Base-by-base conservation (phyloP, 1,140 invertebrate genomes). In the Oryzaephilus surinamensis region DNA sequence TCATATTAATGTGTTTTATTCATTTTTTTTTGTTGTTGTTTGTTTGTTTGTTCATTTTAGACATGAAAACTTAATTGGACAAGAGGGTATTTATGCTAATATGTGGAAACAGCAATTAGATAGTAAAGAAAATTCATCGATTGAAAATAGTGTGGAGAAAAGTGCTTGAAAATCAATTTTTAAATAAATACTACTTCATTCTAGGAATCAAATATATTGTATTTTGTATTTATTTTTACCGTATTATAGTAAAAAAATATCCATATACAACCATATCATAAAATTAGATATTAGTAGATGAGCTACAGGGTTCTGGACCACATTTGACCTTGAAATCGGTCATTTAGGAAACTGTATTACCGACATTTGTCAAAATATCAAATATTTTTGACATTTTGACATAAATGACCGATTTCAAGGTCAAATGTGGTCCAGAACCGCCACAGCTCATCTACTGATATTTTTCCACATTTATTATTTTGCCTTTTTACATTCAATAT, bases 21-120 rank as follows among this genome's bases (percentile, higher is more conserved):
- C 16, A 14, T 30, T 19, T 32, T 43, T 15, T 2, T 41, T 3
- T 3, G 10, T 5, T 1, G 11, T 4, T 35, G 14, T 28, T 10
- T 23, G 15, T 32, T 24, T 11, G 30, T 31, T 42, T 34, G 7
- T 26, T 29, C 37, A 45, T 64, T 66, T 28, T 61, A 79, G 80
- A 30, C 88, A 93, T 57, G 83, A 90, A 20, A 74, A 87, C 39
- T 63, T 93, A 7, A 61, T 91, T 37, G 64, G 66, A 0, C 54
- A 64, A 11, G 71, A 67, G 35, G 84, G 81, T 6, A 55, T 78
- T 32, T 92, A 92, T 65, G 70, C 79, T 8, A 70, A 76, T 7
- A 92, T 92, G 87, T 92, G 89, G 89, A 70, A 81, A 37, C 77
- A 87, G 46, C 87, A 92, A 52, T 58, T 83, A 1, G 75, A 79